phyloP scores from a whole-genome alignment of 2,888 invertebrate species.

The Xylocampa areola region DNA sequence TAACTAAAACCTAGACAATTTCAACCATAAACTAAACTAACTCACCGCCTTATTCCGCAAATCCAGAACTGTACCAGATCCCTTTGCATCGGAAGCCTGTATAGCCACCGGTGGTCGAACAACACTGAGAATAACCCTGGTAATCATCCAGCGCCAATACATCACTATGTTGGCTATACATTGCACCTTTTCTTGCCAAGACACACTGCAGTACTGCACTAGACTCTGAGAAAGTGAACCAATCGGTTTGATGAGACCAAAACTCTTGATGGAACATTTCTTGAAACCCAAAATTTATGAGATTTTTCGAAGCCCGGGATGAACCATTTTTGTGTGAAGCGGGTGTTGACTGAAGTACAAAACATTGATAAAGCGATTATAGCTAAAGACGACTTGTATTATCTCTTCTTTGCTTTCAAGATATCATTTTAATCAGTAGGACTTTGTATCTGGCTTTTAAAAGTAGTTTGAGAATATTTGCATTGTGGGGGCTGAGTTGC shows the following conservation, averaged over 20 bases:
- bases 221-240: conserved; percentile 67
- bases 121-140: conserved; percentile 63
- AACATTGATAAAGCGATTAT: conserved; percentile 44
- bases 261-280: neutral
- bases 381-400: conserved; percentile 10
- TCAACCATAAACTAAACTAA: conserved; percentile 8
- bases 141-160: conserved; percentile 68
- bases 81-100: conserved; percentile 19
- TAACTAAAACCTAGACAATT: too few relatives aligned
- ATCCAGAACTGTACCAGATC: conserved; percentile 7
- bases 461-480: too few relatives aligned
- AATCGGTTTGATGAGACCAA: conserved; percentile 25
- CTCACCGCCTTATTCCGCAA: conserved; percentile 46
- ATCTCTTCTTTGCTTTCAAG: neutral
- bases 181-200: conserved; percentile 68
- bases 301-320: neutral
- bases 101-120: conserved; percentile 61
- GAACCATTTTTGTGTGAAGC: neutral
- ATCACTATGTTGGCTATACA: conserved; percentile 66
- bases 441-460: too few relatives aligned
- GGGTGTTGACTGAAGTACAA: neutral
- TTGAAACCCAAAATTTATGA: conserved; percentile 14
- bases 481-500: too few relatives aligned
- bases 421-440: too few relatives aligned
- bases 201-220: conserved; percentile 59